Evolutionary conservation across 2,797 vertebrate genomes (phyloP).

Genomic region (Eospalax fontanierii): DNA sequence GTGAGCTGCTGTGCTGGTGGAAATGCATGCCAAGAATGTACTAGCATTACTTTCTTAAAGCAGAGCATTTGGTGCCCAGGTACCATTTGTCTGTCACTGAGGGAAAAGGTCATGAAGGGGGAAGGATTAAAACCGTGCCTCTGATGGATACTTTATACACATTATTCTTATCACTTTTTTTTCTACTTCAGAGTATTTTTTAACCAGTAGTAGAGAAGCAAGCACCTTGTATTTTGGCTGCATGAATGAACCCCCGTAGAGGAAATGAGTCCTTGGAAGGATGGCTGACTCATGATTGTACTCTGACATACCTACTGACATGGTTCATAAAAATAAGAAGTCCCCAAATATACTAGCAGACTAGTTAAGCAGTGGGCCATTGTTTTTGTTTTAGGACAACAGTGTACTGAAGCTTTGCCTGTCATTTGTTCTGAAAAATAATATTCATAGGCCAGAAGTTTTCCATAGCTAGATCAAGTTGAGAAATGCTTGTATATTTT

Average conservation of each 20-base stretch:
- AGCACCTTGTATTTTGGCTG: constrained; percentile 51
- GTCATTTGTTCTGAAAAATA: constrained; percentile 66
- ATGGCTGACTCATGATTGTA: constrained; percentile 52
- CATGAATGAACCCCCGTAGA: constrained; percentile 49
- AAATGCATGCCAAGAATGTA: constrained; percentile 51
- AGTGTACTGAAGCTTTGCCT: neutral
- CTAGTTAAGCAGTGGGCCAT: neutral
- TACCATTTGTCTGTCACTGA: neutral
- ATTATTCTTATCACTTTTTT: constrained; percentile 52
- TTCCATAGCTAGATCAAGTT: constrained; percentile 63
- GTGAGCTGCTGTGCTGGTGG: constrained; percentile 61
- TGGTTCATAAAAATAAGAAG: constrained; percentile 56
- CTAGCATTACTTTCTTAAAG: neutral
- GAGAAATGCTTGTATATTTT: constrained; percentile 23
- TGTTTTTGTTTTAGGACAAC: constrained; percentile 41
- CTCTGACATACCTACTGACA: constrained; percentile 52
- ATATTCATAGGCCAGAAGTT: constrained; percentile 60
- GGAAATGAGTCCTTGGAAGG: constrained; percentile 44
- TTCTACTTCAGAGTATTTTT: constrained; percentile 36
- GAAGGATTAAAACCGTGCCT: neutral
- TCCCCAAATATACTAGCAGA: neutral
- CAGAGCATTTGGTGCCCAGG: neutral
- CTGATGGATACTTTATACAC: neutral
- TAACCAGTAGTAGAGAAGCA: neutral
- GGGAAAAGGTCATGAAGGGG: neutral